A percentile compares a stretch with the other conserved stretches of the same genome.
Conservation (phyloP, 2,888 invertebrate genomes). For the Chrysotoxum bicinctum region DNA sequence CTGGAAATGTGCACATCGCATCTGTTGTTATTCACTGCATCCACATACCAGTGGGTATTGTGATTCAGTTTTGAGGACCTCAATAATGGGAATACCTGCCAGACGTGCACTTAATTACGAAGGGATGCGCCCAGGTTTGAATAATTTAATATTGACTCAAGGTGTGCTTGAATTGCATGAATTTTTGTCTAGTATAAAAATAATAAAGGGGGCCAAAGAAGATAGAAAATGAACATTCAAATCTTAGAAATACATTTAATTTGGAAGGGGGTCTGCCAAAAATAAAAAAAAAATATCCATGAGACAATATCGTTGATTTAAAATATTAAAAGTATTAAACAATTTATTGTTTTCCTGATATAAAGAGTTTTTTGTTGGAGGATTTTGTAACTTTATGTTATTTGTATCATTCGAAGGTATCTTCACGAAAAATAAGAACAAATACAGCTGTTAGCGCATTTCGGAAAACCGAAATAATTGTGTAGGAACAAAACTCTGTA, state of each 20-base stretch:
- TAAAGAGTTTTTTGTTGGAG: no score
- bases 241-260: not conserved
- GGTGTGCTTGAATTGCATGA: not conserved
- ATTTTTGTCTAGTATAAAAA: not conserved
- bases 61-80: constrained; percentile 4
- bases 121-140: not conserved
- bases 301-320: no score
- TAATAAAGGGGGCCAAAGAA: not conserved
- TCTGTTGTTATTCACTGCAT: constrained; percentile 3
- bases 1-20: not conserved
- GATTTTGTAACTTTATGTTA: no score
- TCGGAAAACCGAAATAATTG: no score
- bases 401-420: no score
- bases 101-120: not conserved
- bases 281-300: no score
- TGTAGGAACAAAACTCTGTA: no score
- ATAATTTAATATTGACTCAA: not conserved
- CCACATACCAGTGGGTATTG: not conserved
- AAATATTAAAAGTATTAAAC: no score
- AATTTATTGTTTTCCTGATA: no score
- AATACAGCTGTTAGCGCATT: no score
- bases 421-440: no score
- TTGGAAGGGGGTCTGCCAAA: no score
- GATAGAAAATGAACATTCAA: not conserved
- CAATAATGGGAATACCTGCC: not conserved